Conservation (phyloP, 1,140 invertebrate species). For the Drosophila eugracilis region DNA sequence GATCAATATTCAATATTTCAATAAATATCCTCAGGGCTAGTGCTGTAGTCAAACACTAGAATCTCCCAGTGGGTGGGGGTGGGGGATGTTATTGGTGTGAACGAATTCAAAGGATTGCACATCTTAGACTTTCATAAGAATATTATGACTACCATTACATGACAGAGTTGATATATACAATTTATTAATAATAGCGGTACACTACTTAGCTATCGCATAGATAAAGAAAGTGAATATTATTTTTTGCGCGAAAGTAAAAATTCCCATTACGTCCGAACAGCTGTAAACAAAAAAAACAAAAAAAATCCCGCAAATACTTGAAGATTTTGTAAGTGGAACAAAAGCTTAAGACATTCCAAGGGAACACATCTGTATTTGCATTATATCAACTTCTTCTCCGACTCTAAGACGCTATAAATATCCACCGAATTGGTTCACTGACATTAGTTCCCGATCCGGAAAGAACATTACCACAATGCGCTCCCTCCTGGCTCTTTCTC, state of each 20-base stretch:
- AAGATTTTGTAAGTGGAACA: slow-evolving; percentile 13
- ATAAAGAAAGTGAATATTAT: too few species aligned
- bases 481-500: slow-evolving; percentile 14
- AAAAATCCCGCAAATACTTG: slow-evolving; percentile 3
- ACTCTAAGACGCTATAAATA: slow-evolving; percentile 28
- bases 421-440: neutral
- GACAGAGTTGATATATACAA: neutral
- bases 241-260: neutral
- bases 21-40: too few species aligned
- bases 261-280: slow-evolving; percentile 18
- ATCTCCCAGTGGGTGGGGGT: too few species aligned
- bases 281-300: slow-evolving; percentile 15
- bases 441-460: slow-evolving; percentile 1
- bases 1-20: too few species aligned
- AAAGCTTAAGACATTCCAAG: neutral
- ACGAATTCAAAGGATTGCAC: too few species aligned
- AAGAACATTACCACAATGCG: slow-evolving; percentile 14
- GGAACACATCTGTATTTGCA: slow-evolving; percentile 24
- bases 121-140: too few species aligned
- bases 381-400: too few species aligned
- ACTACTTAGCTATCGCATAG: too few species aligned
- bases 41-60: too few species aligned
- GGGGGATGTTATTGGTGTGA: too few species aligned
- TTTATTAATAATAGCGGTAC: too few species aligned
- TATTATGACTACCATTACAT: too few species aligned